These are phyloP conservation scores for Phymastichus coffea DNA, from an alignment of 1,140 invertebrate species.

Conservation along the genomic window DNA sequence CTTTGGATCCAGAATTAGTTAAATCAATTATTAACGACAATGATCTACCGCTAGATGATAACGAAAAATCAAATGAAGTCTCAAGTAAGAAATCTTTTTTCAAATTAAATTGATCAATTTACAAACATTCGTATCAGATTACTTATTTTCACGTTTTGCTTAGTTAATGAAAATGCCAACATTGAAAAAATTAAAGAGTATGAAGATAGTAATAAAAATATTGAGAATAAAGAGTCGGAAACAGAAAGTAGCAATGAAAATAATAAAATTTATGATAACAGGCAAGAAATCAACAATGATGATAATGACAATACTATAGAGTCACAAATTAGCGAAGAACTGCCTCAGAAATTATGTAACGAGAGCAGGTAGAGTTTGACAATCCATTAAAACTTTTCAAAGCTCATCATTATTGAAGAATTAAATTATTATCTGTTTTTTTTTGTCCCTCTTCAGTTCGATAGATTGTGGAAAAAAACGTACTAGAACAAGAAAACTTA, in stretches of 20 bases:
- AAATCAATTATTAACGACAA: constrained; percentile 28
- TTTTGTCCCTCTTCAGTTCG: no score
- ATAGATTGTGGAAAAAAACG: no score
- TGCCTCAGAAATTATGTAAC: no score
- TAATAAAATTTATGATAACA: no score
- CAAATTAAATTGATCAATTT: no score
- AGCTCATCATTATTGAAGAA: no score
- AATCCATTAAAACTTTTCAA: no score
- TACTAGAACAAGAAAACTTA: no score
- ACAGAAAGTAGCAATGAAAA: neutral
- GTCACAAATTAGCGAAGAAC: no score
- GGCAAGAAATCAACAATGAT: neutral
- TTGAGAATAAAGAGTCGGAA: neutral
- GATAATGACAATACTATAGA: neutral
- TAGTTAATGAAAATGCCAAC: neutral
- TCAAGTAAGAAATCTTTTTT: neutral
- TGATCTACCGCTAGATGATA: neutral
- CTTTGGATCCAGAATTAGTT: constrained; percentile 52
- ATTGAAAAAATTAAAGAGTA: neutral
- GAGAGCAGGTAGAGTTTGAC: no score
- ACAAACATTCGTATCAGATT: no score
- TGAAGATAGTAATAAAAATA: neutral
- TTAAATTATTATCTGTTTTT: no score
- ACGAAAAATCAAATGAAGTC: neutral
- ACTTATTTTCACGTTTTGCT: neutral